Evolutionary conservation across 2,888 invertebrate genomes (phyloP).

Genomic region (Monochamus alternatus): DNA sequence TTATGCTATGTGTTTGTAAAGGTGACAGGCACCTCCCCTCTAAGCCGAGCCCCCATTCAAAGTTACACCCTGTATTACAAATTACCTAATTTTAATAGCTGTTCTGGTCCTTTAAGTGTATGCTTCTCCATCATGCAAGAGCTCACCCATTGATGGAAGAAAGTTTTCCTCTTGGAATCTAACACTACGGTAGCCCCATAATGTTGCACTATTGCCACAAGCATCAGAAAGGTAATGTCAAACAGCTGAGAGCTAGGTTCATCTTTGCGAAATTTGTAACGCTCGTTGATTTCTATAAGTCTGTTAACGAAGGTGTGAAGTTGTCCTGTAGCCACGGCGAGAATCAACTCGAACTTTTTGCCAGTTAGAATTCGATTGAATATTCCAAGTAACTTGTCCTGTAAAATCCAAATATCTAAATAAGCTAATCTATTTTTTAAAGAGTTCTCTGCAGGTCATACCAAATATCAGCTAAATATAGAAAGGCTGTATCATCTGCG

Average conservation of each 20-base stretch:
- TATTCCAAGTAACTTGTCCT: conserved; percentile 89
- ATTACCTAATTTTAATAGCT: conserved; percentile 77
- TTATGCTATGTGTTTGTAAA: too few relatives aligned
- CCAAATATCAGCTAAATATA: too few relatives aligned
- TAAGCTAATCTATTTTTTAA: too few relatives aligned
- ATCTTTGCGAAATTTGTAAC: conserved; percentile 78
- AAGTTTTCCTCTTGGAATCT: conserved; percentile 85
- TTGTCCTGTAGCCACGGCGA: conserved; percentile 94
- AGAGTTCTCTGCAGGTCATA: too few relatives aligned
- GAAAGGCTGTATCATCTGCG: too few relatives aligned
- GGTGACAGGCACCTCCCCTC: too few relatives aligned
- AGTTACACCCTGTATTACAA: too few relatives aligned
- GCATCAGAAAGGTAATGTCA: conserved; percentile 94
- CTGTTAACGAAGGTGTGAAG: conserved; percentile 90
- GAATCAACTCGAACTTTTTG: conserved; percentile 91
- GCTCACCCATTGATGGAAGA: conserved; percentile 94
- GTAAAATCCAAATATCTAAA: conserved; percentile 57
- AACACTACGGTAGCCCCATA: conserved; percentile 91
- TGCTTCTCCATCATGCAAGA: conserved; percentile 92
- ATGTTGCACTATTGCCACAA: conserved; percentile 93
- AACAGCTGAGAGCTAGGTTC: conserved; percentile 88
- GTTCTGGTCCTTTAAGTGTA: conserved; percentile 89
- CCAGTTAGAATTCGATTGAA: conserved; percentile 91
- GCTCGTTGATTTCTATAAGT: conserved; percentile 93
- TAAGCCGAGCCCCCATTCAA: too few relatives aligned